phyloP scores from a whole-genome alignment of 2,797 vertebrate genomes.

The Melanotaenia parkinsoni region DNA sequence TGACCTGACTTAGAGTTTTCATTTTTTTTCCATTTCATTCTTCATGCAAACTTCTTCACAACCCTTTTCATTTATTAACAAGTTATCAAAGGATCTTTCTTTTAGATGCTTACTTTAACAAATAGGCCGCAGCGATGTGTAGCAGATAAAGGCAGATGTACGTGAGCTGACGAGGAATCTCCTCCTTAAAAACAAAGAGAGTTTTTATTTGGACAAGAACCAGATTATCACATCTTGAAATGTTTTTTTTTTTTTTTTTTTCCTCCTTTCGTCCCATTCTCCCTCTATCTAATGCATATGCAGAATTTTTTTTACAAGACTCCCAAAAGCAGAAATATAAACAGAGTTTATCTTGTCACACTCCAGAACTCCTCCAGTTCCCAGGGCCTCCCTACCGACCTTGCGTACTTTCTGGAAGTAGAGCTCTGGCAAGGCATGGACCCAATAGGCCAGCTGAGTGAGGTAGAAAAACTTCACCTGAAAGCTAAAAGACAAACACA shows the following conservation, averaged over 20 bases:
- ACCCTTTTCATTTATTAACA: background rate
- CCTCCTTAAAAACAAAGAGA: slow-evolving; percentile 86
- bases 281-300: slow-evolving; percentile 6
- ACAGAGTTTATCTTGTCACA: slow-evolving; percentile 44
- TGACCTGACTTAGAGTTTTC: background rate
- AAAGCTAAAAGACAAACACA: slow-evolving; percentile 83
- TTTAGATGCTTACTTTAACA: slow-evolving; percentile 90
- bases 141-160: slow-evolving; percentile 94
- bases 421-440: slow-evolving; percentile 94
- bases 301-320: background rate
- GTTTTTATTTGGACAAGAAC: slow-evolving; percentile 23
- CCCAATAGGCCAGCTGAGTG: slow-evolving; percentile 97
- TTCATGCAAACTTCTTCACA: background rate
- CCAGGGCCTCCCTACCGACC: slow-evolving; percentile 84
- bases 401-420: slow-evolving; percentile 99
- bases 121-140: slow-evolving; percentile 93
- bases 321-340: slow-evolving; percentile 17
- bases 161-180: slow-evolving; percentile 93
- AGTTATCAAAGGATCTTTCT: background rate
- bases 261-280: background rate
- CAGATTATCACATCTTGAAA: background rate
- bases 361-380: slow-evolving; percentile 42
- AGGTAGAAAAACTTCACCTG: slow-evolving; percentile 99
- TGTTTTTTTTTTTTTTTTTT: no score
- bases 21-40: background rate